Conservation (phyloP, 2,888 invertebrate genomes). For the Spodoptera picta region DNA sequence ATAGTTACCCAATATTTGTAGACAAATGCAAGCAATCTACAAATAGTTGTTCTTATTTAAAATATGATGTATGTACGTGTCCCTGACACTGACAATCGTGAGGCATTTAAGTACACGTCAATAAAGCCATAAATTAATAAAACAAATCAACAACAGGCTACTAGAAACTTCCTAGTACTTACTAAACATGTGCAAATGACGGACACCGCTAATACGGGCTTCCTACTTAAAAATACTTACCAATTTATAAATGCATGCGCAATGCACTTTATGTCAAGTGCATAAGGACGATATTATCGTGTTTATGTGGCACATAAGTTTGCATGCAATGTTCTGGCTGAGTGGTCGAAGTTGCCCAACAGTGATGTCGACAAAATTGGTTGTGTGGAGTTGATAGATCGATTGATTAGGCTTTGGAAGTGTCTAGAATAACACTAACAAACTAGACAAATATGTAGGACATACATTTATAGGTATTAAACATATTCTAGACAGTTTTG, state of each 20-base stretch:
- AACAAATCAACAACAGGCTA: slow-evolving; percentile 7
- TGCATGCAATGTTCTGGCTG: slow-evolving; percentile 38
- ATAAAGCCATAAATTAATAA: background rate
- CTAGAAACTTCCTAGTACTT: slow-evolving; percentile 34
- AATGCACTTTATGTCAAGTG: background rate
- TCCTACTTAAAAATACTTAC: slow-evolving; percentile 19
- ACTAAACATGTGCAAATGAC: slow-evolving; percentile 31
- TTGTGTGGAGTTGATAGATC: slow-evolving; percentile 32
- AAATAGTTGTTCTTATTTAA: too few species aligned
- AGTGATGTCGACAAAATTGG: slow-evolving; percentile 40
- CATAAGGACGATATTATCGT: slow-evolving; percentile 1
- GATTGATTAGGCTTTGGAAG: slow-evolving; percentile 11
- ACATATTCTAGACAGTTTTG: too few species aligned
- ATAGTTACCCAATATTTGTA: too few species aligned
- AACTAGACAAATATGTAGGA: background rate
- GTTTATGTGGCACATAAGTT: background rate
- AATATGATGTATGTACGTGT: too few species aligned
- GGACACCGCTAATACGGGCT: slow-evolving; percentile 17
- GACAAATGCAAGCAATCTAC: too few species aligned
- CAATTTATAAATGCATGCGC: slow-evolving; percentile 5
- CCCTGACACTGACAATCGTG: too few species aligned
- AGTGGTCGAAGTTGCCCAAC: slow-evolving; percentile 41
- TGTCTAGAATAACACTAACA: slow-evolving; percentile 7
- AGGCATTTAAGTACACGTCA: too few species aligned
- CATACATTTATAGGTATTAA: too few species aligned